A percentile compares a stretch with the other conserved stretches of the same genome.
Evolutionary conservation across 64 coral and sea anemone genomes (phyloP).

Genomic region (Dendrophyllia cribrosa): DNA sequence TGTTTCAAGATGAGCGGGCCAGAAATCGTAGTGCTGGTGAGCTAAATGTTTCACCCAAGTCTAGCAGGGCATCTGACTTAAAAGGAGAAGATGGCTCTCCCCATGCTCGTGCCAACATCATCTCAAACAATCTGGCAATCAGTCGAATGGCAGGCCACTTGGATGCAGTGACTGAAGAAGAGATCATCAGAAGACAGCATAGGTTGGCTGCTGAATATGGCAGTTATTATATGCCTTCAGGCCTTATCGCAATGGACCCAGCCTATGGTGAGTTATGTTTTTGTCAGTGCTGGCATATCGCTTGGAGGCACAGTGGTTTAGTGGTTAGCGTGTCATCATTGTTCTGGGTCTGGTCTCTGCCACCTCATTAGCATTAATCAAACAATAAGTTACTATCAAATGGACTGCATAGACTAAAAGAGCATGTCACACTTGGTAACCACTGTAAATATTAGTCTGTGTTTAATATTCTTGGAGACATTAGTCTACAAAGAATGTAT

Average conservation of each 20-base stretch:
- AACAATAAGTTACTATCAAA: too few species aligned
- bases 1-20: slow-evolving; percentile 12
- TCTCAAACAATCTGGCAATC: slow-evolving; percentile 62
- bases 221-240: background rate
- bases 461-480: too few species aligned
- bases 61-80: background rate
- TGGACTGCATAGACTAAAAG: too few species aligned
- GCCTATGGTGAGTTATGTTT: slow-evolving; percentile 29
- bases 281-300: too few species aligned
- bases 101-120: slow-evolving; percentile 15
- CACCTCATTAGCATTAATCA: too few species aligned
- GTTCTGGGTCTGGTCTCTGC: too few species aligned
- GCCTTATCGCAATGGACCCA: slow-evolving; percentile 9
- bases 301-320: too few species aligned
- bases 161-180: slow-evolving; percentile 17
- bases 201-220: slow-evolving; percentile 22
- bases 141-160: slow-evolving; percentile 40
- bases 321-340: too few species aligned
- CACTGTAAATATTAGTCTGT: too few species aligned
- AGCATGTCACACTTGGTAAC: too few species aligned
- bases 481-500: too few species aligned
- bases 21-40: slow-evolving; percentile 29
- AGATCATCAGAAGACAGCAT: background rate
- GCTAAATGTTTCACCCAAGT: slow-evolving; percentile 8
- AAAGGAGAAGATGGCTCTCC: slow-evolving; percentile 11